Conservation (phyloP, 2,888 invertebrate species). For the Seira sanloemensis region DNA sequence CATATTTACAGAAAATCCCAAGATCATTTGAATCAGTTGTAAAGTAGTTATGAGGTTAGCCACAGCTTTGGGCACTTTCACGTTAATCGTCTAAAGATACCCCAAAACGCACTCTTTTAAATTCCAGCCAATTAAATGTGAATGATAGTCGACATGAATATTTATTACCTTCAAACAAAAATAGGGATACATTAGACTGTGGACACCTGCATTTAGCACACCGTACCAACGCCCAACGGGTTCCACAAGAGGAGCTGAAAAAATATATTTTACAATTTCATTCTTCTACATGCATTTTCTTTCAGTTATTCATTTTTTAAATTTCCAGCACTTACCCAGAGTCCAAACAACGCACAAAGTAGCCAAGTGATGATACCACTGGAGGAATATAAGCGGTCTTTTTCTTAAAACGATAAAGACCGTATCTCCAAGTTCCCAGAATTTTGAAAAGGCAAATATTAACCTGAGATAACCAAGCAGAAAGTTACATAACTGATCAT, state of each 20-base stretch:
- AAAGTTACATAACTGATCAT: too few species aligned
- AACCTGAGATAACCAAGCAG: slow-evolving; percentile 53
- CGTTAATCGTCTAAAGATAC: slow-evolving; percentile 85
- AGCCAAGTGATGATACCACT: slow-evolving; percentile 56
- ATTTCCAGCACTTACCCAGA: slow-evolving; percentile 23
- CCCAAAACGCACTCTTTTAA: too few species aligned
- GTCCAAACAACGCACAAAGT: slow-evolving; percentile 43
- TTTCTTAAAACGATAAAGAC: slow-evolving; percentile 54
- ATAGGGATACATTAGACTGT: too few species aligned
- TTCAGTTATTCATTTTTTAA: background rate
- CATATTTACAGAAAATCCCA: slow-evolving; percentile 92
- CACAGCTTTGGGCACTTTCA: slow-evolving; percentile 87
- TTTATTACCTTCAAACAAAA: too few species aligned
- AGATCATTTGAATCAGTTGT: slow-evolving; percentile 94
- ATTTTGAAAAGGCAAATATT: slow-evolving; percentile 25
- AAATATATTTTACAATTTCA: background rate
- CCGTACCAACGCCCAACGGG: slow-evolving; percentile 43
- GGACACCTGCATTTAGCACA: slow-evolving; percentile 67
- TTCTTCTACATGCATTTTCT: background rate
- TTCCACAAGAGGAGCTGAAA: slow-evolving; percentile 14
- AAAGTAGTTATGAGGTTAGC: slow-evolving; percentile 93
- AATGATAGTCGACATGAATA: too few species aligned
- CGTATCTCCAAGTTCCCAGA: slow-evolving; percentile 46
- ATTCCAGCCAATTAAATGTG: too few species aligned
- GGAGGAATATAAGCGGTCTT: slow-evolving; percentile 36